Conservation (phyloP, 2,113 vertebrate genomes). For the Myanophis thanlyinensis region DNA sequence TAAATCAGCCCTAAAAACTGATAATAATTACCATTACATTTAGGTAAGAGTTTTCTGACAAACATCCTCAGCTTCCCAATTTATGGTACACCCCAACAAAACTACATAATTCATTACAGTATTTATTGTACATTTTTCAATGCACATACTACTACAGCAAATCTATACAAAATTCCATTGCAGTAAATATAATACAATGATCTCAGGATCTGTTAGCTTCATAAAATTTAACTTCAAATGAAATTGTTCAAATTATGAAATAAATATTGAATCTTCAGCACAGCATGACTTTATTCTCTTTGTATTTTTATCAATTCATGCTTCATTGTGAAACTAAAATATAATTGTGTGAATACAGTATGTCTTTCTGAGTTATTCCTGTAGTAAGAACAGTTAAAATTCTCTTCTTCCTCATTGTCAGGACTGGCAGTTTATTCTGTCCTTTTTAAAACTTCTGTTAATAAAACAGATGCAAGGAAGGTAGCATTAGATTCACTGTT, state of each 20-base stretch:
- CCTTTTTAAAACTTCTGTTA: slow-evolving; percentile 66
- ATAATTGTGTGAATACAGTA: slow-evolving; percentile 65
- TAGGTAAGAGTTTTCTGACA: slow-evolving; percentile 55
- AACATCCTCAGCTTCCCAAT: slow-evolving; percentile 52
- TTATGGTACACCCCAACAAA: slow-evolving; percentile 62
- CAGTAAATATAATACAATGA: slow-evolving; percentile 66
- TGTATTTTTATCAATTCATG: slow-evolving; percentile 64
- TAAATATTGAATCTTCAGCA: slow-evolving; percentile 61
- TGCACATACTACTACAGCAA: slow-evolving; percentile 64
- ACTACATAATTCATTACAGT: slow-evolving; percentile 63
- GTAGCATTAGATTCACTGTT: slow-evolving; percentile 72
- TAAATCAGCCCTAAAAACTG: slow-evolving; percentile 56
- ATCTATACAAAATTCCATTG: slow-evolving; percentile 62
- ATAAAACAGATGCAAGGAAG: slow-evolving; percentile 75
- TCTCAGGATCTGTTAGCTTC: slow-evolving; percentile 57
- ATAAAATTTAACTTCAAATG: slow-evolving; percentile 66
- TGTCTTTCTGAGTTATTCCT: slow-evolving; percentile 63
- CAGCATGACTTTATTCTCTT: slow-evolving; percentile 55
- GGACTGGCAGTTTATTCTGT: slow-evolving; percentile 84
- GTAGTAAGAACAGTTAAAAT: slow-evolving; percentile 77
- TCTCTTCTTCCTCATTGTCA: slow-evolving; percentile 69
- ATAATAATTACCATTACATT: slow-evolving; percentile 50
- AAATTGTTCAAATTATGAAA: slow-evolving; percentile 55
- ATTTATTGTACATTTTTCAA: slow-evolving; percentile 71
- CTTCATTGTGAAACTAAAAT: slow-evolving; percentile 70